phyloP scores from a whole-genome alignment of 2,113 vertebrate genomes.

The Apodemus speciosus region DNA sequence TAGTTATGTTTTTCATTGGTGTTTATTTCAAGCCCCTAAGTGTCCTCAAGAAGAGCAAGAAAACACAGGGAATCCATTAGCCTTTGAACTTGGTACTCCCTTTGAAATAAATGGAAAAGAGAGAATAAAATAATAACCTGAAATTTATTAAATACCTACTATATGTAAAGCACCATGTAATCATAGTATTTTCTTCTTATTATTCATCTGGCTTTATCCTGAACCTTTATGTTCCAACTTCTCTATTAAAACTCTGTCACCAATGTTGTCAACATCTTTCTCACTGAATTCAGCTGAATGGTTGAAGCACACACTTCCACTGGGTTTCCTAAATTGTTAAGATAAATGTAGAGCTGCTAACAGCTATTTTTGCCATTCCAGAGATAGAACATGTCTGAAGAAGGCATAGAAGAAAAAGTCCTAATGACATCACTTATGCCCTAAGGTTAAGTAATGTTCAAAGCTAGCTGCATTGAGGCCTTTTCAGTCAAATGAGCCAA shows the following conservation, averaged over 20 bases:
- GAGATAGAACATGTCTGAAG: slow-evolving; percentile 27
- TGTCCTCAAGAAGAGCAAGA: slow-evolving; percentile 15
- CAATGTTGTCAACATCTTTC: background rate
- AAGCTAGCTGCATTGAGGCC: background rate
- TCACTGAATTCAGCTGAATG: slow-evolving; percentile 24
- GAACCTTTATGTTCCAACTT: background rate
- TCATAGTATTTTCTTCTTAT: slow-evolving; percentile 34
- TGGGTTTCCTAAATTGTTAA: slow-evolving; percentile 32
- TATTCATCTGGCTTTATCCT: slow-evolving; percentile 42
- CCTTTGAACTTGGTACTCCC: background rate
- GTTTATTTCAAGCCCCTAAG: background rate
- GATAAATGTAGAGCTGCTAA: slow-evolving; percentile 2
- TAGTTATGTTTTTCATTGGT: background rate
- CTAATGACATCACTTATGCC: slow-evolving; percentile 48
- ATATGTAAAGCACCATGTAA: too few relatives aligned
- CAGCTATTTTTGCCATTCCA: slow-evolving; percentile 52
- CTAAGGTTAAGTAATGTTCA: slow-evolving; percentile 35
- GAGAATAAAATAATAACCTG: too few relatives aligned
- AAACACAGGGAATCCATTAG: background rate
- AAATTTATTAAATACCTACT: too few relatives aligned
- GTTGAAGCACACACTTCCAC: background rate
- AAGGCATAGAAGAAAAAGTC: slow-evolving; percentile 36
- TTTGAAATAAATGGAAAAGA: slow-evolving; percentile 42
- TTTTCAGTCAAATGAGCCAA: slow-evolving; percentile 43
- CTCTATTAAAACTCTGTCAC: slow-evolving; percentile 33